These are phyloP conservation scores for Corythornis madagascariensis DNA, from an alignment of 2,113 vertebrate species.

Conservation along the genomic window DNA sequence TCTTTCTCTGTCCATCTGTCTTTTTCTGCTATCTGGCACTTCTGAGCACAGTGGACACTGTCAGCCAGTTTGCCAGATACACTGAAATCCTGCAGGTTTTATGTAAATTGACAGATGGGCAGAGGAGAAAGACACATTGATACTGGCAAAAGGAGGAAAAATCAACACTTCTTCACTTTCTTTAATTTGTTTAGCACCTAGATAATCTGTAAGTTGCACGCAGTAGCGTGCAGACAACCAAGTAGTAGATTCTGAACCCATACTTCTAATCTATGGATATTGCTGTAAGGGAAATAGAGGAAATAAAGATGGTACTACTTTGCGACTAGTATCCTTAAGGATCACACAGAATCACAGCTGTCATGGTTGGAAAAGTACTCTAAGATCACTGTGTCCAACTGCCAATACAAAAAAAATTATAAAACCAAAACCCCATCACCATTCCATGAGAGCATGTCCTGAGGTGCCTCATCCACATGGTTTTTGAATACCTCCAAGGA, in stretches of 20 bases:
- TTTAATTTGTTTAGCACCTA: background rate
- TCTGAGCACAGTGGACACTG: background rate
- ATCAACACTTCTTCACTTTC: background rate
- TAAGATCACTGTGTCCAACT: too few species aligned
- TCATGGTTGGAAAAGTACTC: too few species aligned
- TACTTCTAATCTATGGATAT: background rate
- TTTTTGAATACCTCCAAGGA: too few species aligned
- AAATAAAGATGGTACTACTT: background rate
- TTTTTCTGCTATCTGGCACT: background rate
- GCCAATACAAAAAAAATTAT: too few species aligned
- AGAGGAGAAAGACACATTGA: background rate
- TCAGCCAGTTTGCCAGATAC: background rate
- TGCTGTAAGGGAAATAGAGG: background rate
- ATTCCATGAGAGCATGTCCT: too few species aligned
- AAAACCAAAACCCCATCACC: too few species aligned
- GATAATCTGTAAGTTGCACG: background rate
- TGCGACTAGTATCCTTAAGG: background rate
- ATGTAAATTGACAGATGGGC: background rate
- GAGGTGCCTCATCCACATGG: too few species aligned
- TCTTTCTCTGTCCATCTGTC: background rate
- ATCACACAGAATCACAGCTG: background rate
- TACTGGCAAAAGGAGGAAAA: background rate
- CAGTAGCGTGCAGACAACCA: background rate
- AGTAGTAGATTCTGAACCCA: background rate
- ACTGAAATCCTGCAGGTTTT: background rate